A percentile compares a stretch with the other conserved stretches of the same genome.
phyloP scores from a whole-genome alignment of 2,888 invertebrate species.

The Eupithecia subumbrata region DNA sequence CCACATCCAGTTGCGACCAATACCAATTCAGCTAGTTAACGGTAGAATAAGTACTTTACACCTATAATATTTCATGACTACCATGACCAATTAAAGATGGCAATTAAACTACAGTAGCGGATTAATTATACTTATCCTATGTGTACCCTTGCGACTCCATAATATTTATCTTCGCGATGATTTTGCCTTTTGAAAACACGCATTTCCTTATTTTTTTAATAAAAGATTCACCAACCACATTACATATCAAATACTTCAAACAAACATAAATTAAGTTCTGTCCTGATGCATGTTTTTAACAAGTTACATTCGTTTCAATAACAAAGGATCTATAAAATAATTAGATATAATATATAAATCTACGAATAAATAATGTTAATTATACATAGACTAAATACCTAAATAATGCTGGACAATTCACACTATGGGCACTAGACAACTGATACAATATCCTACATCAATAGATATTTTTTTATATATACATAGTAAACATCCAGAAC shows the following conservation, averaged over 20 bases:
- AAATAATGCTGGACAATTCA: no score
- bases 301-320: not conserved
- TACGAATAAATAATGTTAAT: not conserved
- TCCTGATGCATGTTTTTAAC: not conserved
- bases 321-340: not conserved
- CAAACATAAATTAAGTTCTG: not conserved
- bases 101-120: not conserved
- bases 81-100: not conserved
- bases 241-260: not conserved
- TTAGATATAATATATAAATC: no score
- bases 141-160: not conserved
- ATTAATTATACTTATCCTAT: not conserved
- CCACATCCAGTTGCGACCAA: not conserved
- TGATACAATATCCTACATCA: no score
- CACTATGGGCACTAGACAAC: no score
- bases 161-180: not conserved
- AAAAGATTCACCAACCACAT: not conserved
- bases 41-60: not conserved
- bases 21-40: not conserved
- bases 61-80: not conserved
- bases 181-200: not conserved
- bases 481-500: no score
- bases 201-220: not conserved
- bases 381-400: no score
- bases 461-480: no score